Percentiles rank a stretch among this genome's conserved stretches.
phyloP scores from a whole-genome alignment of 2,113 vertebrate species.

The Sander lucioperca region DNA sequence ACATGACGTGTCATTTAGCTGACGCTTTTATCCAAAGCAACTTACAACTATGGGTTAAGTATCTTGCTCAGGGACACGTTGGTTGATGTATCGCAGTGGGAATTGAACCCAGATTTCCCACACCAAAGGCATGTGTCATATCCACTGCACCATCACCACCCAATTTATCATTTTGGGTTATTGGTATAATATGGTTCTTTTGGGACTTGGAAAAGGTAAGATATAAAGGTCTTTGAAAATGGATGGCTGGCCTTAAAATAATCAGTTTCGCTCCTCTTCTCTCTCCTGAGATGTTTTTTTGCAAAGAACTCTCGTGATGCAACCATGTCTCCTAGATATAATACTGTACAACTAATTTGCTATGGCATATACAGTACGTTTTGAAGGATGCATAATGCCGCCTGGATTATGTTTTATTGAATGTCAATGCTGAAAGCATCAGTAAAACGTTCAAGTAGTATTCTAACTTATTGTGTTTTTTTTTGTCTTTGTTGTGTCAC shows the following conservation, averaged over 20 bases:
- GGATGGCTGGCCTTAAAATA: background rate
- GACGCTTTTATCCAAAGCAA: no score
- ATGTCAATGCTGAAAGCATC: background rate
- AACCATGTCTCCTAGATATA: background rate
- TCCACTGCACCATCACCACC: no score
- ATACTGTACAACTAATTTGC: background rate
- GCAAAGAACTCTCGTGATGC: background rate
- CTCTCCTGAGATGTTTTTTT: background rate
- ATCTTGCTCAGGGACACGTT: no score
- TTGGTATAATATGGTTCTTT: background rate
- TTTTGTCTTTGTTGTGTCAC: background rate
- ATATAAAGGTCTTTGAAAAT: background rate
- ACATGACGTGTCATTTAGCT: no score
- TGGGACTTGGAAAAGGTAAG: background rate
- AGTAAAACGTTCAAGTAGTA: background rate
- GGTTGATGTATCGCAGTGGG: no score
- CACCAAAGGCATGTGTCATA: no score
- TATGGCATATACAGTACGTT: background rate
- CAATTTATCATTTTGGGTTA: background rate
- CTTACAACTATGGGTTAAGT: no score
- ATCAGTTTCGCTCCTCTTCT: background rate
- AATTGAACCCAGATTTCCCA: no score
- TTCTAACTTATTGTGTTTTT: background rate
- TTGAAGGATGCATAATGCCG: background rate
- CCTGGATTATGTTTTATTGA: background rate